Evolutionary conservation across 2,888 invertebrate genomes (phyloP).

Genomic region (Conomelus anceps): DNA sequence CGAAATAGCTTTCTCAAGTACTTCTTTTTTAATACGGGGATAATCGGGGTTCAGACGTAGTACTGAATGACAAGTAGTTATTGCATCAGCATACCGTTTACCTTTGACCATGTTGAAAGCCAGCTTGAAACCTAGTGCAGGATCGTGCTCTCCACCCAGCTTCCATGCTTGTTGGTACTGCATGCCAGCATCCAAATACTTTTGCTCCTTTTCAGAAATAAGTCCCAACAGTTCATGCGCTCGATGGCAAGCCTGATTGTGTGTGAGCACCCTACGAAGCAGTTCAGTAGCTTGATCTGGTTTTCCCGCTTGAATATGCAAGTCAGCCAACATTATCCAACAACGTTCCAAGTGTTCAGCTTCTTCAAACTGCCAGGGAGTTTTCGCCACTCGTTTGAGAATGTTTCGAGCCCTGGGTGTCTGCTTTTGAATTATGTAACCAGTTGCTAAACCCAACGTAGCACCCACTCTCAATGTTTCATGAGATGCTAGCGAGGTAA

Average conservation of each 20-base stretch:
- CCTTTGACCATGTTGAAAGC: constrained; percentile 88
- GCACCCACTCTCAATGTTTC: constrained; percentile 50
- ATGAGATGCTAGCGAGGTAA: constrained; percentile 61
- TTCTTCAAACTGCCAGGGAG: constrained; percentile 88
- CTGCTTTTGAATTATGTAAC: constrained; percentile 66
- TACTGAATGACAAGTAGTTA: constrained; percentile 82
- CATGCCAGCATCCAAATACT: constrained; percentile 59
- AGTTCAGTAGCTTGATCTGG: constrained; percentile 80
- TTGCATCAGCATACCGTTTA: constrained; percentile 82
- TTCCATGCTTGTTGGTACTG: constrained; percentile 56
- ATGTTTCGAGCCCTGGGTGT: constrained; percentile 86
- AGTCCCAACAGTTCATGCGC: constrained; percentile 85
- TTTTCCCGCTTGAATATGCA: constrained; percentile 75
- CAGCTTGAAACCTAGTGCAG: constrained; percentile 84
- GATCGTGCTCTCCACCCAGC: constrained; percentile 63
- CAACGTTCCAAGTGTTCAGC: constrained; percentile 92
- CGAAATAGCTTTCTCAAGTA: constrained; percentile 80
- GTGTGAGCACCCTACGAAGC: constrained; percentile 65
- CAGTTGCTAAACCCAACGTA: constrained; percentile 35
- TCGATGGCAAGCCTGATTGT: constrained; percentile 81
- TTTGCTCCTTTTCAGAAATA: constrained; percentile 87
- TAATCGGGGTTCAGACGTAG: constrained; percentile 77
- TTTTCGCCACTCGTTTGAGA: constrained; percentile 78
- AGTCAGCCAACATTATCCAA: constrained; percentile 90
- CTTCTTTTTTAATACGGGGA: constrained; percentile 85